Conservation (phyloP, 2,888 invertebrate species). For the Pycnomerus fuliginosus region DNA sequence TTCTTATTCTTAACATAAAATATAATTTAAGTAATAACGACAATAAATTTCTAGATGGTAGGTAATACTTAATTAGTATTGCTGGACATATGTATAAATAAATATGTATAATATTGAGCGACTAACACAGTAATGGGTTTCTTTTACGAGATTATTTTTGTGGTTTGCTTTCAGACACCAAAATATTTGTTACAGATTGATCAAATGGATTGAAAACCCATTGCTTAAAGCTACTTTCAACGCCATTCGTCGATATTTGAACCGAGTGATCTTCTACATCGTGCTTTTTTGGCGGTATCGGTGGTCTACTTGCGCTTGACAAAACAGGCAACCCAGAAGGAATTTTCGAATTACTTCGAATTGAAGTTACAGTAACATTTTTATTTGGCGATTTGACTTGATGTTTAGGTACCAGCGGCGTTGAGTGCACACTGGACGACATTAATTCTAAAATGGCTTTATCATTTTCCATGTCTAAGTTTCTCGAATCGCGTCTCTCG, state of each 20-base stretch:
- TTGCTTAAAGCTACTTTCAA: slow-evolving; percentile 49
- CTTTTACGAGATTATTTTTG: slow-evolving; percentile 24
- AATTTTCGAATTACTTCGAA: slow-evolving; percentile 60
- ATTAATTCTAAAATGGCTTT: slow-evolving; percentile 49
- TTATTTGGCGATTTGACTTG: slow-evolving; percentile 49
- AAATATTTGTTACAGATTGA: slow-evolving; percentile 46
- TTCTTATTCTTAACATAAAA: too few species aligned
- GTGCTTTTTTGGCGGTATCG: slow-evolving; percentile 55
- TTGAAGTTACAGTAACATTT: slow-evolving; percentile 64
- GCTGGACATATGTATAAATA: too few species aligned
- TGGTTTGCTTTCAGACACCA: slow-evolving; percentile 44
- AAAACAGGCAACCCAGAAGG: slow-evolving; percentile 49
- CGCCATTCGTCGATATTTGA: slow-evolving; percentile 42
- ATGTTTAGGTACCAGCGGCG: slow-evolving; percentile 41
- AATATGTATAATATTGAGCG: too few species aligned
- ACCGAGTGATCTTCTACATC: slow-evolving; percentile 47
- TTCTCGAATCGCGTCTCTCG: slow-evolving; percentile 46
- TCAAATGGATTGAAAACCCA: slow-evolving; percentile 52
- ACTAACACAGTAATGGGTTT: too few species aligned
- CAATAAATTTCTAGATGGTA: too few species aligned
- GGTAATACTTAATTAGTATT: too few species aligned
- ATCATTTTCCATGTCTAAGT: slow-evolving; percentile 45
- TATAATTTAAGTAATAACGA: too few species aligned
- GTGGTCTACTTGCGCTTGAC: slow-evolving; percentile 51
- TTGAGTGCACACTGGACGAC: slow-evolving; percentile 46